phyloP scores from a whole-genome alignment of 2,888 invertebrate species.

The Magallana nippona region DNA sequence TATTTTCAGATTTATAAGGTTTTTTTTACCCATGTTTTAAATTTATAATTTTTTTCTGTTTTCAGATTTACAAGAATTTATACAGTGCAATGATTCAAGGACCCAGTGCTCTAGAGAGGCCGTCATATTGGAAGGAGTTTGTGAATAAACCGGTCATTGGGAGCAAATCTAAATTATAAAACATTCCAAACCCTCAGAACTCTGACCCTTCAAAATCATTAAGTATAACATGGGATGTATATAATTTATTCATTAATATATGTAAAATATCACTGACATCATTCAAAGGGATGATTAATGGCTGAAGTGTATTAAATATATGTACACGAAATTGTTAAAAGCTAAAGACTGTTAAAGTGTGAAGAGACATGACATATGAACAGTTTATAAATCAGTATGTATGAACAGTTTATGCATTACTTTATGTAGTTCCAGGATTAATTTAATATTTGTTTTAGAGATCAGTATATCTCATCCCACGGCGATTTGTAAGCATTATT shows the following conservation, averaged over 20 bases:
- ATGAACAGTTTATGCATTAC: no score
- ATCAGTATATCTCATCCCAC: neutral
- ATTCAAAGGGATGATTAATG: no score
- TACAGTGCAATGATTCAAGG: slow-evolving; percentile 77
- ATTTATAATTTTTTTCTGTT: slow-evolving; percentile 31
- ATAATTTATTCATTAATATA: no score
- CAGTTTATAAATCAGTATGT: no score
- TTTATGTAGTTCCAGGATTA: no score
- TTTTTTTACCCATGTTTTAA: neutral
- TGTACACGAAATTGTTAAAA: neutral
- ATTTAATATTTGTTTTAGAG: neutral
- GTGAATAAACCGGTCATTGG: slow-evolving; percentile 72
- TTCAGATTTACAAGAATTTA: slow-evolving; percentile 78
- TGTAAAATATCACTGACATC: no score
- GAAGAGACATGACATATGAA: no score
- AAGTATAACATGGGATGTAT: no score
- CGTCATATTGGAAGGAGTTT: slow-evolving; percentile 75
- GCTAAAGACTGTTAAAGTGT: neutral
- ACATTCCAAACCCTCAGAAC: no score
- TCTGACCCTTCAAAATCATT: no score
- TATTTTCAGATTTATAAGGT: neutral
- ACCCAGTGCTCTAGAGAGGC: slow-evolving; percentile 72
- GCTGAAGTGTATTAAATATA: neutral
- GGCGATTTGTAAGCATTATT: no score
- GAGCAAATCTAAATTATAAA: slow-evolving; percentile 50